These are phyloP conservation scores for Temnothorax longispinosus DNA, from an alignment of 1,140 invertebrate genomes.

Conservation along the genomic window DNA sequence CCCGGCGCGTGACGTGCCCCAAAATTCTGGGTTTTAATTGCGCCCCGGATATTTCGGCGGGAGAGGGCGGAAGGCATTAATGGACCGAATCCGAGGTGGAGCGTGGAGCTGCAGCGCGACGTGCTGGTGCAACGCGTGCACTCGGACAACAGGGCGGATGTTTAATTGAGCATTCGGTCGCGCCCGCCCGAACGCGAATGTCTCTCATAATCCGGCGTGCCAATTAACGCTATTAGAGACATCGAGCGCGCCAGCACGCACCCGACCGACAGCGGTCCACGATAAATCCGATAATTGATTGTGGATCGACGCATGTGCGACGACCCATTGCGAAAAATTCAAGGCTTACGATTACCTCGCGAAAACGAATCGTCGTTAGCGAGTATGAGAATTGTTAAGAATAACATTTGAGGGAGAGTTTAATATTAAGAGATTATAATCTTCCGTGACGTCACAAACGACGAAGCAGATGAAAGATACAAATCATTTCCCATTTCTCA, in stretches of 20 bases:
- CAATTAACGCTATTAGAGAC: slow-evolving; percentile 75
- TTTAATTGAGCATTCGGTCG: slow-evolving; percentile 72
- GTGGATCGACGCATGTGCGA: slow-evolving; percentile 43
- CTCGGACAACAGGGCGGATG: slow-evolving; percentile 60
- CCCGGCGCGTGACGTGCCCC: slow-evolving; percentile 22
- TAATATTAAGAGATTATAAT: neutral
- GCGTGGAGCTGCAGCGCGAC: slow-evolving; percentile 24
- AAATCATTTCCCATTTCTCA: neutral
- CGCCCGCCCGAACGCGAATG: slow-evolving; percentile 65
- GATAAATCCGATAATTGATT: slow-evolving; percentile 69
- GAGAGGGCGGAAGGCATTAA: slow-evolving; percentile 50
- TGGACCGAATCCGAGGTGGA: slow-evolving; percentile 33
- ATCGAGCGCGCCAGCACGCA: slow-evolving; percentile 49
- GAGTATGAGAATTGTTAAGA: neutral
- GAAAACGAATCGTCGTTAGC: neutral
- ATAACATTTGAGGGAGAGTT: neutral
- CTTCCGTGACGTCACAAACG: neutral
- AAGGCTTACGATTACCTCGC: neutral
- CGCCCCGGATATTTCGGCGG: slow-evolving; percentile 42
- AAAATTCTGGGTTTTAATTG: slow-evolving; percentile 63
- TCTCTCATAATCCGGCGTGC: slow-evolving; percentile 74
- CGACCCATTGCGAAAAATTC: slow-evolving; percentile 28
- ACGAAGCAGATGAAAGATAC: neutral
- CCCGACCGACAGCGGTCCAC: neutral
- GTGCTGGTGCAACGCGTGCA: slow-evolving; percentile 42